A percentile compares a stretch with the other conserved stretches of the same genome.
Evolutionary conservation across 2,888 invertebrate species (phyloP).

Genomic region (Ditula angustiorana): DNA sequence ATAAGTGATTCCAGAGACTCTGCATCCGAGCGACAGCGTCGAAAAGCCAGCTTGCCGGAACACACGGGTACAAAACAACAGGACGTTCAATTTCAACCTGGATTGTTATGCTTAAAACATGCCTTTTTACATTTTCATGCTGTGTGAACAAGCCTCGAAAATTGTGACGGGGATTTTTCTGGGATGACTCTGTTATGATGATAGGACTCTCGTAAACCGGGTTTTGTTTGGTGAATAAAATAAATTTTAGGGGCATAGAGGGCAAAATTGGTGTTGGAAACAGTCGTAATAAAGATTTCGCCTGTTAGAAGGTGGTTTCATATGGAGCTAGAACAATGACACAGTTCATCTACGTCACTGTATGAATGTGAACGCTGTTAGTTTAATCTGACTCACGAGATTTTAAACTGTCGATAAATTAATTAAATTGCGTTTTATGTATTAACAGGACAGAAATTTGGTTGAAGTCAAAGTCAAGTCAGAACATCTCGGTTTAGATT

Average conservation of each 20-base stretch:
- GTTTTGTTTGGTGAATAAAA: constrained; percentile 1
- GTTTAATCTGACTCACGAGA: too few species aligned
- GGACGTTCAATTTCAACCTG: constrained; percentile 52
- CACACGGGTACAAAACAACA: constrained; percentile 53
- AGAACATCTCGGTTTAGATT: too few species aligned
- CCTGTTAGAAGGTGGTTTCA: too few species aligned
- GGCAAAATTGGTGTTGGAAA: background rate
- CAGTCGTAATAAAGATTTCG: background rate
- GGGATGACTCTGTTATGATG: constrained; percentile 44
- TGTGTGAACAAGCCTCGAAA: constrained; percentile 50
- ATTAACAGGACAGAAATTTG: too few species aligned
- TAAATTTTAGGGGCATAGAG: background rate
- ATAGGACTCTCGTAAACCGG: constrained; percentile 7
- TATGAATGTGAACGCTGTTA: too few species aligned
- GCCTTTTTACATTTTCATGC: constrained; percentile 51
- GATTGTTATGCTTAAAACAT: constrained; percentile 30
- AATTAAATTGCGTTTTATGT: too few species aligned
- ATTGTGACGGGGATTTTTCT: constrained; percentile 46
- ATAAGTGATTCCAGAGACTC: background rate
- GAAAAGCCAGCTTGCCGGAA: constrained; percentile 47
- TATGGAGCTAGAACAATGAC: too few species aligned
- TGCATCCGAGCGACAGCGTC: constrained; percentile 39
- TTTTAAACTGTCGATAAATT: too few species aligned
- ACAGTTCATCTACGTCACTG: too few species aligned
- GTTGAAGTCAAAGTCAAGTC: too few species aligned